phyloP scores from a whole-genome alignment of 2,113 vertebrate species.

The Delphinapterus leucas region DNA sequence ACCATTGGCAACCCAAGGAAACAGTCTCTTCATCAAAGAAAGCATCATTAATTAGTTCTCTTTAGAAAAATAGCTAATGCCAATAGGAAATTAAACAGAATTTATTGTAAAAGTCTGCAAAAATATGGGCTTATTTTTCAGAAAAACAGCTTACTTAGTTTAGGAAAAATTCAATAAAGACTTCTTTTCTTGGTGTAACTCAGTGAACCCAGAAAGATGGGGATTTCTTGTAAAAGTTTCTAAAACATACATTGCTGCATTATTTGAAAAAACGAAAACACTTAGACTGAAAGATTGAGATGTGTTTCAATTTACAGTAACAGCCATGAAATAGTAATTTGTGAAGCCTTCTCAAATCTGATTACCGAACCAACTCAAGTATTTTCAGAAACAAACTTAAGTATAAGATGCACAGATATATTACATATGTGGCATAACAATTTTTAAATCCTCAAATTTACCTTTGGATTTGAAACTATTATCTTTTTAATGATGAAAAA shows the following conservation, averaged over 20 bases:
- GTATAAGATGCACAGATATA: neutral
- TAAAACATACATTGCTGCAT: neutral
- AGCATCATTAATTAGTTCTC: neutral
- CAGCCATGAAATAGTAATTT: neutral
- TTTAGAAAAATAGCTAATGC: neutral
- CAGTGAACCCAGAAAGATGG: neutral
- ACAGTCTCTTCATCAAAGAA: neutral
- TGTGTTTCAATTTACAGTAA: neutral
- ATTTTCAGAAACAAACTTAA: neutral
- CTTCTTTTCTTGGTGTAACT: neutral
- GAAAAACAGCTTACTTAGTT: neutral
- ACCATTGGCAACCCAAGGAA: neutral
- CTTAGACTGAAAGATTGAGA: neutral
- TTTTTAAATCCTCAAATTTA: neutral
- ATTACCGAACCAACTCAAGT: neutral
- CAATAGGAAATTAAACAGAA: slow-evolving; percentile 4
- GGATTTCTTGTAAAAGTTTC: neutral
- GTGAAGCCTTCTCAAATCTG: neutral
- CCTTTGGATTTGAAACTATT: neutral
- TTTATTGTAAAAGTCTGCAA: neutral
- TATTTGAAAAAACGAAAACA: neutral
- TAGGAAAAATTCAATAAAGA: slow-evolving; percentile 23
- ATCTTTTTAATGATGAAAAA: neutral
- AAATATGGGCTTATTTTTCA: neutral
- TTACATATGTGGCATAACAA: neutral